Conservation (phyloP, 2,113 vertebrate species). For the Electrona antarctica region DNA sequence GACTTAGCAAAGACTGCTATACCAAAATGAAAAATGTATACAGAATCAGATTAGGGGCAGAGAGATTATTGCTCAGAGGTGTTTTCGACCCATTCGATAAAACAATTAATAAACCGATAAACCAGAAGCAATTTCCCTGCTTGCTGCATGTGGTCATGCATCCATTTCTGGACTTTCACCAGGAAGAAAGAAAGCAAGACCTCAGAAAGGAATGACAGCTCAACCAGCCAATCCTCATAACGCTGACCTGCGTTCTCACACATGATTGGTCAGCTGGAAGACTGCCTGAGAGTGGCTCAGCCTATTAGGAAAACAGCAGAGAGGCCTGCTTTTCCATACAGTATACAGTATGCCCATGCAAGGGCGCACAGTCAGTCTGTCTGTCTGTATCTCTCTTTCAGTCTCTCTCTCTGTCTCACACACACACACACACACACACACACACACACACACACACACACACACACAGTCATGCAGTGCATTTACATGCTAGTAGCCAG, state of each 20-base stretch:
- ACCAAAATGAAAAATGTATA: background rate
- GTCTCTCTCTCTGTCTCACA: background rate
- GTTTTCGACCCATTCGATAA: background rate
- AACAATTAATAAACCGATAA: background rate
- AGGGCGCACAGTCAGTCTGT: conserved; percentile 4
- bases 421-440: background rate
- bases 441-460: conserved; percentile 8
- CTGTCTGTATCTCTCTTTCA: background rate
- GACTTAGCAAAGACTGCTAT: background rate
- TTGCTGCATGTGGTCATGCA: background rate
- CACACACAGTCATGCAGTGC: conserved; percentile 31
- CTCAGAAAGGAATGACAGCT: conserved; percentile 38
- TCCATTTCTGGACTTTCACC: background rate
- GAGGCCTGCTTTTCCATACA: background rate
- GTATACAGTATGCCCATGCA: background rate
- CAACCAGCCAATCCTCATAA: conserved; percentile 39
- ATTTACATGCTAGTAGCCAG: conserved; percentile 16
- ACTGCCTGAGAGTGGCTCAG: conserved; percentile 14
- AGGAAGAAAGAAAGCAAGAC: conserved; percentile 6
- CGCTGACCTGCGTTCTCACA: conserved; percentile 35
- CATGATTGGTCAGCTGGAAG: conserved; percentile 38
- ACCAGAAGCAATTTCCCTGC: background rate
- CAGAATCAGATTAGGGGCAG: background rate
- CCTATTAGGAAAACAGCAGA: background rate
- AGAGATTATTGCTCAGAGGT: background rate